Conservation (phyloP, 2,113 vertebrate species). For the Struthio camelus region DNA sequence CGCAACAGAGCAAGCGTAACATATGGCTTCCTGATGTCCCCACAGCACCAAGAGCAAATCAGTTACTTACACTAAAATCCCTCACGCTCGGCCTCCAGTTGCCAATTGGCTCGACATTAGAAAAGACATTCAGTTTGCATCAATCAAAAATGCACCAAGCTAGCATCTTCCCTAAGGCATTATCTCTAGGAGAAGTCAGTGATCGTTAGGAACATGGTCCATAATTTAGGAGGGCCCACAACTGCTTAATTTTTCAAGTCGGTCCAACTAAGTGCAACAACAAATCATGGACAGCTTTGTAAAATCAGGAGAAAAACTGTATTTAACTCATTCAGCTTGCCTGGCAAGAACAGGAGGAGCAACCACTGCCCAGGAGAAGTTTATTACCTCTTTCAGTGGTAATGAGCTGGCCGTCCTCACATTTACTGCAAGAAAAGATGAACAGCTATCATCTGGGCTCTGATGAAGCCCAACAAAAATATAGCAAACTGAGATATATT, state of each 20-base stretch:
- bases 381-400: background rate
- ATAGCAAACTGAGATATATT: background rate
- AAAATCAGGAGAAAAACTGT: background rate
- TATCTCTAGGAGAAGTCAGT: background rate
- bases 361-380: background rate
- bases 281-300: background rate
- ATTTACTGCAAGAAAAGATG: background rate
- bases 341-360: background rate
- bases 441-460: background rate
- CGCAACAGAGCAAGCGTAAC: background rate
- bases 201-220: background rate
- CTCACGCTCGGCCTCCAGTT: background rate
- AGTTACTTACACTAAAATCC: background rate
- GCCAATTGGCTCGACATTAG: background rate
- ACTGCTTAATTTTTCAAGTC: background rate
- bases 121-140: background rate
- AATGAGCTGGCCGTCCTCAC: background rate
- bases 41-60: background rate
- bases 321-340: background rate
- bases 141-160: background rate
- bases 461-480: background rate
- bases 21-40: background rate
- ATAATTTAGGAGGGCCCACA: background rate
- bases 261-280: background rate
- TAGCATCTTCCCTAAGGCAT: background rate